phyloP scores from a whole-genome alignment of 2,797 vertebrate species.

The Pseudochirops cupreus region DNA sequence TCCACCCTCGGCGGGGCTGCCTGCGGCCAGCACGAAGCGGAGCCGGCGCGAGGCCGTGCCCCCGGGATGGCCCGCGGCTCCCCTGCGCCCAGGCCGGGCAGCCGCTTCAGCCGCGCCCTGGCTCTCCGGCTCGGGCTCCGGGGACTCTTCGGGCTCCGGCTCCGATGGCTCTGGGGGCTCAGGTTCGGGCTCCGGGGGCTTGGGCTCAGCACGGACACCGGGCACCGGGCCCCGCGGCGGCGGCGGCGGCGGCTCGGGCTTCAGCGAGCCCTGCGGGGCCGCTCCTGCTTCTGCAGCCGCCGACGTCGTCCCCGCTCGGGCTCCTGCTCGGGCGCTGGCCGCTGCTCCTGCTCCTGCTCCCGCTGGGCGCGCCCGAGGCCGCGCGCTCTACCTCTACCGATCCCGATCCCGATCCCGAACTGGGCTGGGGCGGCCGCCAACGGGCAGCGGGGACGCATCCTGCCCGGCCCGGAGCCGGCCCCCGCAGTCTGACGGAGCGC shows the following conservation, averaged over 20 bases:
- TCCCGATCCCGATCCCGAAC: slow-evolving; percentile 55
- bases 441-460: slow-evolving; percentile 76
- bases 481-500: slow-evolving; percentile 66
- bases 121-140: slow-evolving; percentile 27
- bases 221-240: not conserved
- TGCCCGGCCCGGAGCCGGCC: slow-evolving; percentile 68
- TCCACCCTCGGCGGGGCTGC: slow-evolving; percentile 60
- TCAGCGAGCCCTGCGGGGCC: slow-evolving; percentile 14
- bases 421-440: slow-evolving; percentile 60
- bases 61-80: slow-evolving; percentile 50
- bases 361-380: slow-evolving; percentile 61
- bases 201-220: slow-evolving; percentile 32
- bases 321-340: slow-evolving; percentile 39
- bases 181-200: not conserved
- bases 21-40: slow-evolving; percentile 4
- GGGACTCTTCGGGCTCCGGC: slow-evolving; percentile 33
- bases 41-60: not conserved
- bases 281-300: slow-evolving; percentile 17
- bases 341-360: not conserved
- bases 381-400: slow-evolving; percentile 67
- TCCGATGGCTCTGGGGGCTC: not conserved
- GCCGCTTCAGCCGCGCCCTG: not conserved
- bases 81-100: slow-evolving; percentile 48
- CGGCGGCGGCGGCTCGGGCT: not conserved
- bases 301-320: not conserved